Percentiles rank a stretch among this genome's conserved stretches.
phyloP scores from a whole-genome alignment of 1,140 invertebrate genomes.

The Leptestheria dahalacensis region DNA sequence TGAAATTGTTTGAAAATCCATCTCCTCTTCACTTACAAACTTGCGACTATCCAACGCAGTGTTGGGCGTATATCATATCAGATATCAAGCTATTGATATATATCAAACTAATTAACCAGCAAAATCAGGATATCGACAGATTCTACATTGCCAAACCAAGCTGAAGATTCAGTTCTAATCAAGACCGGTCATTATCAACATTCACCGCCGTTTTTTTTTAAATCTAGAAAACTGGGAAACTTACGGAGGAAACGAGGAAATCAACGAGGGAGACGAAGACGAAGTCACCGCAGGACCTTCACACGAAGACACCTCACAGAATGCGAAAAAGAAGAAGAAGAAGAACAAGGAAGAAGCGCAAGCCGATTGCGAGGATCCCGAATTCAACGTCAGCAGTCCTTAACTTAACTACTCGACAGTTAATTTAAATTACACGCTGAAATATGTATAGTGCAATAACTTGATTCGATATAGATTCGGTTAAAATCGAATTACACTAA shows the following conservation, averaged over 20 bases:
- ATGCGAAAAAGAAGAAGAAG: conserved; percentile 17
- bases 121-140: too few relatives aligned
- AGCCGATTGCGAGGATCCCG: conserved; percentile 56
- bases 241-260: conserved; percentile 33
- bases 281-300: conserved; percentile 20
- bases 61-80: too few relatives aligned
- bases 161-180: too few relatives aligned
- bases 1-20: not conserved
- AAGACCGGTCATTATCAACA: not conserved
- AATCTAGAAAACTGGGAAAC: conserved; percentile 56
- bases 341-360: conserved; percentile 31
- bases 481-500: conserved; percentile 1
- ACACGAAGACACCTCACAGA: conserved; percentile 19
- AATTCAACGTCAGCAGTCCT: too few relatives aligned
- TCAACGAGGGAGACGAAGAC: conserved; percentile 18
- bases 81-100: too few relatives aligned
- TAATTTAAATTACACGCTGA: too few relatives aligned
- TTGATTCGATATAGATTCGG: not conserved
- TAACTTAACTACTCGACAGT: too few relatives aligned
- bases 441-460: too few relatives aligned
- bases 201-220: conserved; percentile 3
- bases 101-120: too few relatives aligned
- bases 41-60: conserved; percentile 10
- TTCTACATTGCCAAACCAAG: too few relatives aligned
- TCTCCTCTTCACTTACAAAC: not conserved